Base-by-base conservation (phyloP, 2,113 vertebrate genomes). In the Puntigrus tetrazona region DNA sequence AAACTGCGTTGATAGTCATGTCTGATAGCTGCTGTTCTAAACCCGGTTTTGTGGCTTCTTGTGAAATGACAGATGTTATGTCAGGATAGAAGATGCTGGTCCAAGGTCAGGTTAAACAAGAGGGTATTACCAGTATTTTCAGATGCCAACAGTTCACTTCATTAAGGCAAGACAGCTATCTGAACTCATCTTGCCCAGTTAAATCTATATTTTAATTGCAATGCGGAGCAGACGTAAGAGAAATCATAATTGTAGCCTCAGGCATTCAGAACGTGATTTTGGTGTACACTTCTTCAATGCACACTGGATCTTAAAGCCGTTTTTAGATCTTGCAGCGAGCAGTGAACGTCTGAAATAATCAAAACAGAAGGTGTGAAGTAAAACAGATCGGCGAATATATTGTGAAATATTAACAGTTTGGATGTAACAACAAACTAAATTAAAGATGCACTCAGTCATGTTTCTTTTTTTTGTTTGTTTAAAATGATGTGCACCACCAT, bases 31-130 rank as follows among this genome's bases (percentile, higher is more conserved):
- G 57, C 59, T 47, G 38, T 67, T 63, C 27, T 80, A 16, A 80
- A 45, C 61, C 59, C 41, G n/a, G 57, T 63, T 63, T 79, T 79
- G 77, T 63, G 77, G 77, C 55, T 63, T 43, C 36, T 67, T 67
- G 59, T 80, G 78, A 80, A 80, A 67, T 80, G 36, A 80, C 14
- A 67, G 59, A 80, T 63, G 55, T 47, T 67, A 45, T 67, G 18
- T 67, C 41, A 50, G 57, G 41, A 47, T 80, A 5, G 25, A n/a
- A 80, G 34, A 47, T 14, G 41, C 41, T 67, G 25, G 27, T 80
- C 18, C 59, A 80, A 80, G 78, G 78, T 65, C 78, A 65, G 18
- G 41, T 29, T 43, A 80, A 80, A 80, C 29, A 3, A 55, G 22
- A 52, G 18, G 74, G 18, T 57, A 34, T 38, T 7, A 59, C 34